Evolutionary conservation across 2,797 vertebrate species (phyloP).

Genomic region (Tenualosa ilisha): DNA sequence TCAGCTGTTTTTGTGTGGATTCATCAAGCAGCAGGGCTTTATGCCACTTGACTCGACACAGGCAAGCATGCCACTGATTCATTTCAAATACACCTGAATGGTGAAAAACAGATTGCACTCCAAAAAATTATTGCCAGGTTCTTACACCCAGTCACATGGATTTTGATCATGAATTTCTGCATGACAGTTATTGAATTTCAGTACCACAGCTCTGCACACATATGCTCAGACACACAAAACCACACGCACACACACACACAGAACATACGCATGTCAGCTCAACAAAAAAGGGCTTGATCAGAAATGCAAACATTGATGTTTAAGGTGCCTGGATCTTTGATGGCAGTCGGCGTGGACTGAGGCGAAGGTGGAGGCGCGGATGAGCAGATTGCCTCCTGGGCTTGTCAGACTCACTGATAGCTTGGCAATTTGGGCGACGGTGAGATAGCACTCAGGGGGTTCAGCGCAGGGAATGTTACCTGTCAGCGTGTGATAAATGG

Average conservation of each 20-base stretch:
- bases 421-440: not conserved
- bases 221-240: not conserved
- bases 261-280: not conserved
- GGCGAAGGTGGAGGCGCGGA: not conserved
- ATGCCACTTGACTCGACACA: not conserved
- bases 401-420: constrained; percentile 45
- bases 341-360: not conserved
- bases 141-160: not conserved
- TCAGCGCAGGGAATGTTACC: not conserved
- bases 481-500: not conserved
- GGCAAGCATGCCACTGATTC: not conserved
- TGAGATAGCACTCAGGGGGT: not conserved
- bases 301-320: not conserved
- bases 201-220: not conserved
- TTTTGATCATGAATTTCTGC: not conserved
- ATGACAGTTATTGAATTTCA: not conserved
- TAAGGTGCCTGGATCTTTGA: not conserved
- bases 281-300: not conserved
- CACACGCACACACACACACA: not conserved
- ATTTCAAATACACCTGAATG: not conserved
- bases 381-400: not conserved
- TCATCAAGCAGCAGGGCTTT: not conserved
- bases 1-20: not conserved
- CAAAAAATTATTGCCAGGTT: not conserved
- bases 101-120: not conserved